Evolutionary conservation across 2,113 vertebrate genomes (phyloP).

Genomic region (Prinia subflava): DNA sequence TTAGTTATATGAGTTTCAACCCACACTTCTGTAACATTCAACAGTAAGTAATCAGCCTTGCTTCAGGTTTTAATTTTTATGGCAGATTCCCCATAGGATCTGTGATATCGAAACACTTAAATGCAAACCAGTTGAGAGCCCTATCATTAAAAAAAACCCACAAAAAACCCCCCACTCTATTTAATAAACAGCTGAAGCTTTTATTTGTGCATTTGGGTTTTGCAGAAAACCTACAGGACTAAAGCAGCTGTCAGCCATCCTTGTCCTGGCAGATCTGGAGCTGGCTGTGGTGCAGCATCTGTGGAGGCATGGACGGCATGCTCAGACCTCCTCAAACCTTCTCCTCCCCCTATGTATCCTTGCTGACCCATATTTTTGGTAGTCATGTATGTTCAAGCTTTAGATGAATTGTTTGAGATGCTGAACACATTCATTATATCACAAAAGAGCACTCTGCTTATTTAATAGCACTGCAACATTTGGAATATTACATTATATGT

Average conservation of each 20-base stretch:
- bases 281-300: no score
- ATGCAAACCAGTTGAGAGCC: not conserved
- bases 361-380: not conserved
- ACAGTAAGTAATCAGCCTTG: not conserved
- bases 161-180: not conserved
- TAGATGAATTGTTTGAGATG: not conserved
- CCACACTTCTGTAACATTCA: not conserved
- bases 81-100: not conserved
- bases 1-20: not conserved
- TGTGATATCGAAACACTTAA: not conserved
- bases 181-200: not conserved
- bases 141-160: fast-evolving
- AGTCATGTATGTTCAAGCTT: not conserved
- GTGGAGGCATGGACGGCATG: fast-evolving
- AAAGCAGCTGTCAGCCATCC: not conserved
- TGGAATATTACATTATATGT: not conserved
- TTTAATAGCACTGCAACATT: not conserved
- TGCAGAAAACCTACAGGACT: not conserved
- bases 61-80: not conserved
- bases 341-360: not conserved
- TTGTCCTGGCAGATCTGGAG: not conserved
- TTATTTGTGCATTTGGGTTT: not conserved
- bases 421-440: not conserved
- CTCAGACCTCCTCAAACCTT: not conserved
- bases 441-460: not conserved